Conservation (phyloP, 2,113 vertebrate species). For the Percopsis transmontana region DNA sequence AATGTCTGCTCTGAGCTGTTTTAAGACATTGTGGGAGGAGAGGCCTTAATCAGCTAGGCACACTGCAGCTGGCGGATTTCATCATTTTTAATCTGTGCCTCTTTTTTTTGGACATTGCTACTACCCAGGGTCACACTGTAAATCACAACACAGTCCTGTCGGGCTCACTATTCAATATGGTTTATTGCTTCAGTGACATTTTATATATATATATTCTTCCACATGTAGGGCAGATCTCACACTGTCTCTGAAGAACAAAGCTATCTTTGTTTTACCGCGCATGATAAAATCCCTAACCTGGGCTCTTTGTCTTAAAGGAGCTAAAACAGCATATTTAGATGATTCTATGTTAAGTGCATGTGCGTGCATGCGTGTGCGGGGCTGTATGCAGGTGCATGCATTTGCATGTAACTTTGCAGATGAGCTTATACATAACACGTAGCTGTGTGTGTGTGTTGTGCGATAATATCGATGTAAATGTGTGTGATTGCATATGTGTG, state of each 20-base stretch:
- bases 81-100: conserved; percentile 74
- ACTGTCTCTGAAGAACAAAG: conserved; percentile 51
- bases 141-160: conserved; percentile 70
- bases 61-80: conserved; percentile 70
- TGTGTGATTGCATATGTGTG: not conserved
- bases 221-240: conserved; percentile 59
- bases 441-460: not conserved
- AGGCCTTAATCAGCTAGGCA: conserved; percentile 71
- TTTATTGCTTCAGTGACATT: conserved; percentile 71
- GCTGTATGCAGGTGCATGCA: not conserved
- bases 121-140: conserved; percentile 67
- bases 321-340: not conserved
- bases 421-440: too few species aligned
- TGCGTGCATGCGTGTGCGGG: conserved; percentile 9
- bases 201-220: conserved; percentile 72
- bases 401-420: not conserved
- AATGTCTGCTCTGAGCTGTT: conserved; percentile 71
- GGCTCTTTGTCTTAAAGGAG: conserved; percentile 21
- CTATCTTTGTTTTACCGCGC: conserved; percentile 35
- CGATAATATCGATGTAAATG: too few species aligned
- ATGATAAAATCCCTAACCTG: conserved; percentile 25
- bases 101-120: conserved; percentile 68
- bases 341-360: not conserved
- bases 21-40: conserved; percentile 72
- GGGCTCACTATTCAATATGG: conserved; percentile 63